Conservation (phyloP, 2,113 vertebrate genomes). For the Camelus dromedarius region DNA sequence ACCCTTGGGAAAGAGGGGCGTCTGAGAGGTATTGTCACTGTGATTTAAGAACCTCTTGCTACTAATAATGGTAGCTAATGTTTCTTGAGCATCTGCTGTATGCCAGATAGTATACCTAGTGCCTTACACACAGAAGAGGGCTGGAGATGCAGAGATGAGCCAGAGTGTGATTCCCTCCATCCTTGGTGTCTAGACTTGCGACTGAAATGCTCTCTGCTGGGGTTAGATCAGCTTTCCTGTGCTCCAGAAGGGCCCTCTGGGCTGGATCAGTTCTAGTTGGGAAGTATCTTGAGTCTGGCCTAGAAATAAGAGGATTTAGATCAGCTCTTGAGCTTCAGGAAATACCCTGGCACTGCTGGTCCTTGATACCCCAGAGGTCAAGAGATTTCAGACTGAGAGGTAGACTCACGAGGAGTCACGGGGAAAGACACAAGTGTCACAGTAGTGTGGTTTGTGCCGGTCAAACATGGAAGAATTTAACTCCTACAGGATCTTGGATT, state of each 20-base stretch:
- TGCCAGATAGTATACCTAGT: neutral
- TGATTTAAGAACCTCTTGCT: constrained; percentile 28
- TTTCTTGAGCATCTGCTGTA: constrained; percentile 35
- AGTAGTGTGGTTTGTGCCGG: neutral
- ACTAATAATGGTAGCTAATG: neutral
- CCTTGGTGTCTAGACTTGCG: neutral
- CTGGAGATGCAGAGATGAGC: neutral
- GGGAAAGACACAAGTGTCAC: neutral
- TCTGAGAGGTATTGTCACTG: constrained; percentile 12
- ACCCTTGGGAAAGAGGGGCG: neutral
- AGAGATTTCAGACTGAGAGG: neutral
- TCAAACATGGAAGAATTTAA: neutral
- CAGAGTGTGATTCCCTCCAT: neutral
- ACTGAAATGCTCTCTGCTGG: neutral
- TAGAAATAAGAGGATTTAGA: neutral
- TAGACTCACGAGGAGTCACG: neutral
- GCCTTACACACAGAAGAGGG: constrained; percentile 2
- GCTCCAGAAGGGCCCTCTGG: neutral
- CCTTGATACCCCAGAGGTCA: neutral
- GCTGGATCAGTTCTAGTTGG: neutral
- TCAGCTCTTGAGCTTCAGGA: neutral
- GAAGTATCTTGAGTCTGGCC: neutral
- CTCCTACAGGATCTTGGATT: neutral
- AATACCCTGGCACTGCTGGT: neutral
- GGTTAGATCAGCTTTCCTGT: neutral